Evolutionary conservation across 2,888 invertebrate species (phyloP), one percentile per base, ranked within the genome.

Genomic region (Bruchidius siliquastri): DNA sequence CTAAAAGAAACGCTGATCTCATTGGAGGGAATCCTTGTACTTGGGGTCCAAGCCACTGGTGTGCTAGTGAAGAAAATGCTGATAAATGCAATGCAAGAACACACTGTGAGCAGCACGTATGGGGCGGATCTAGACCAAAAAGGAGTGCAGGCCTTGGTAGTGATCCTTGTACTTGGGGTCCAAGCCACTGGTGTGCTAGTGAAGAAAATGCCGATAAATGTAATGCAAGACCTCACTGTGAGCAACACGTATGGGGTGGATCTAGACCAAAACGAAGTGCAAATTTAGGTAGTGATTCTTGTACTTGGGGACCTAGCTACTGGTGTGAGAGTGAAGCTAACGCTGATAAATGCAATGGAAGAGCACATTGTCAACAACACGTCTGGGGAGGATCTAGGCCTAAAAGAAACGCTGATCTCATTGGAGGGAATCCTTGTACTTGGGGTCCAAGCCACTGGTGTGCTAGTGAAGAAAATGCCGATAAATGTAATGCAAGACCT

Each of bases 371-470:
- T 13, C 6, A 13, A 18, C 8, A 49, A 13, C 8, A 49, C 18
- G 49, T 49, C 8, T 8, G 49, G 49, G 49, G 49, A 8, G 49
- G 49, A 13, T 18, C 18, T 1, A 49, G 49, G 13, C 49, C 49
- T 8, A 49, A 49, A 13, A 4, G 49, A 13, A 49, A 8, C 13
- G 49, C 49, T 49, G 49, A 49, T 49, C 49, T 71, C 81, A 20
- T 22, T 20, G 91, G 91, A 22, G 68, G 68, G 4, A 22, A 70
- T 26, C 22, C 22, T 22, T 71, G 71, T 26, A 67, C 67, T 2
- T 71, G 13, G 2, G 71, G 71, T 18, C 93, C 94, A 0, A 86
- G 90, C 0, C 94, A 92, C 82, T 94, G 94, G 94, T 95, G 94
- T 85, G 87, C 86, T 72, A 89, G 88, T 78, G 80, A 84, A 70